Percentiles rank a stretch among this genome's conserved stretches.
phyloP scores from a whole-genome alignment of 2,888 invertebrate genomes.

The Lordiphosa andalusiaca region DNA sequence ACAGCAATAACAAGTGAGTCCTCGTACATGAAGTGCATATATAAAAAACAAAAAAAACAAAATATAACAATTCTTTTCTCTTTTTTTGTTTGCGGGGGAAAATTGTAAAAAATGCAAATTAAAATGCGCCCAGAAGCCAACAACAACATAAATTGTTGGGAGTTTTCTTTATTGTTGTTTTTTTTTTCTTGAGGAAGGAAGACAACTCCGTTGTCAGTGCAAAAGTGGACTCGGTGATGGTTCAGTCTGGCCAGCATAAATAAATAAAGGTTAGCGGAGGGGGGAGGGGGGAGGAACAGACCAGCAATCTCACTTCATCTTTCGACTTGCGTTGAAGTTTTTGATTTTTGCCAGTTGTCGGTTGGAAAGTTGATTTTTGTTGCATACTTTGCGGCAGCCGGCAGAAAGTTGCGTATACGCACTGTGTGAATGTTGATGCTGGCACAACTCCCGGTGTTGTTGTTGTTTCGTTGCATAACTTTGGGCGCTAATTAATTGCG shows the following conservation, averaged over 20 bases:
- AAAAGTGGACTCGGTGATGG: not conserved
- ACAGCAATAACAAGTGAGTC: slow-evolving; percentile 17
- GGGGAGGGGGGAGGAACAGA: no score
- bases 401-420: slow-evolving; percentile 10
- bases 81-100: slow-evolving; percentile 1
- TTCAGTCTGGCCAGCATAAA: not conserved
- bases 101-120: slow-evolving; percentile 41
- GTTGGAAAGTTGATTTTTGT: slow-evolving; percentile 5
- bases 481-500: slow-evolving; percentile 46
- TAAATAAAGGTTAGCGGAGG: not conserved
- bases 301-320: no score
- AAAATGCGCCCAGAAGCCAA: slow-evolving; percentile 41
- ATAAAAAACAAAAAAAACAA: slow-evolving; percentile 17
- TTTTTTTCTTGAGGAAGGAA: slow-evolving; percentile 1
- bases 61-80: slow-evolving; percentile 14
- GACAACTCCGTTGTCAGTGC: slow-evolving; percentile 10
- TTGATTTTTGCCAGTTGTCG: slow-evolving; percentile 1
- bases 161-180: slow-evolving; percentile 1
- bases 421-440: not conserved
- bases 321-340: not conserved
- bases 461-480: slow-evolving; percentile 29
- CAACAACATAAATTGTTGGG: slow-evolving; percentile 12
- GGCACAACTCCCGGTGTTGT: not conserved
- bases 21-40: slow-evolving; percentile 29
- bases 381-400: slow-evolving; percentile 6